Base-by-base conservation (phyloP, 2,113 vertebrate species). In the Orthonyx spaldingii region DNA sequence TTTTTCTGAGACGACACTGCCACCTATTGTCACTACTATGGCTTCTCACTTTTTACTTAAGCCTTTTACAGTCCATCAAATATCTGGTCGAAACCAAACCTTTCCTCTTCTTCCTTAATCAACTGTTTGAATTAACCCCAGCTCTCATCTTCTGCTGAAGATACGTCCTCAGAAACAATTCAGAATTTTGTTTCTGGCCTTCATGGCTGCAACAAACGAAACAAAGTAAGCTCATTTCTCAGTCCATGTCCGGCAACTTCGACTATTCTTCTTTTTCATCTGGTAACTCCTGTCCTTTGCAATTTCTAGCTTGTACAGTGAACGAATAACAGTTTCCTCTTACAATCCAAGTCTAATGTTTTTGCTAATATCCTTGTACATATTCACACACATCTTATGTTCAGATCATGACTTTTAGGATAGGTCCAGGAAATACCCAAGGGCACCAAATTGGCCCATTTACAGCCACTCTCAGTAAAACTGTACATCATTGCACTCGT, bases 1-100 rank as follows among this genome's bases (percentile, higher is more conserved):
- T 32, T 94, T 97, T 87, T 70, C 69, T 96, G 75, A 94, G 71
- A 71, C 28, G 1, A 87, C 77, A 93, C 85, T 94, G 95, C 97
- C 97, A 97, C 46, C 97, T 97, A 92, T 16, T 92, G 96, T 71
- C 75, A 65, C 12, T 47, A 8, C 17, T 49, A 11, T 6, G 11
- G 5, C 86, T 63, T 66, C 35, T 87, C 56, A 39, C 12, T 37
- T 92, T 69, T 75, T n/a, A 66, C 16, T 47, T 61, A 56, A 90
- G 35, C 47, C 13, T 77, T 92, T 64, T 55, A 16, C 20, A 68
- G 24, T 11, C 44, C 9, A 11, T 76, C 24, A 60, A 72, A 33
- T 12, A 4, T 19, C n/a, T 33, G 11, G 16, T 66, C 32, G 70
- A 83, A 92, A 66, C 3, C 22, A 87, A 60, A 50, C 13, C 4